Percentiles rank a stretch among this genome's conserved stretches.
Evolutionary conservation across 2,888 invertebrate genomes (phyloP).

Genomic region (Parnassius apollo): DNA sequence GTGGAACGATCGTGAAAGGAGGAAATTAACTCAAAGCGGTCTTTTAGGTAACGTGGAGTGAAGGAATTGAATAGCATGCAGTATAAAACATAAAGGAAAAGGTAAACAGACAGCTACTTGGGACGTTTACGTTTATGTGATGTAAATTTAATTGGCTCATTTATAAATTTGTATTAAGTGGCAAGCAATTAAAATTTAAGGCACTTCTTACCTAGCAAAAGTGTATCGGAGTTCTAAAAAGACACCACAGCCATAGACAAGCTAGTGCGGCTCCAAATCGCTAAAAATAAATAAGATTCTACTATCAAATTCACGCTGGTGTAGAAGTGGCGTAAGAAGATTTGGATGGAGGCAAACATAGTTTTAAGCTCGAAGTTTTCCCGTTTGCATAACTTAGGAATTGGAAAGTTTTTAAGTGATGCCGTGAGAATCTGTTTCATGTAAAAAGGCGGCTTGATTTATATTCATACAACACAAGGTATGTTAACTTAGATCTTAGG

Average conservation of each 20-base stretch:
- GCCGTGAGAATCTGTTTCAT: conserved; percentile 49
- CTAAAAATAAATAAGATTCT: conserved; percentile 23
- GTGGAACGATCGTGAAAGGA: too few species aligned
- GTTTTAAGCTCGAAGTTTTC: conserved; percentile 68
- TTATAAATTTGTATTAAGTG: too few species aligned
- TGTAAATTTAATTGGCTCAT: too few species aligned
- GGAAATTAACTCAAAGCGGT: too few species aligned
- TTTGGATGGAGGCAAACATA: conserved; percentile 61
- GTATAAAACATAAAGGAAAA: too few species aligned
- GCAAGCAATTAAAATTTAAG: too few species aligned
- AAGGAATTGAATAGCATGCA: too few species aligned
- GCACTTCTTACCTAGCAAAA: too few species aligned
- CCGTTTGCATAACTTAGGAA: conserved; percentile 73
- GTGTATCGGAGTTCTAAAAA: not conserved
- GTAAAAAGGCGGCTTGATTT: conserved; percentile 21
- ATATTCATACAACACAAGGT: conserved; percentile 25
- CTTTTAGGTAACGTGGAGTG: too few species aligned
- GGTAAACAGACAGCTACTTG: too few species aligned
- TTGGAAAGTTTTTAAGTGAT: conserved; percentile 61
- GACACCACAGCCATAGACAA: conserved; percentile 3
- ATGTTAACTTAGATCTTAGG: conserved; percentile 12
- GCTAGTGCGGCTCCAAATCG: conserved; percentile 5
- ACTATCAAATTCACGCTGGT: conserved; percentile 37
- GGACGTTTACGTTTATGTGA: too few species aligned
- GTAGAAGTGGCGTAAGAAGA: conserved; percentile 72